phyloP scores from a whole-genome alignment of 2,888 invertebrate genomes.

The Microctonus hyperodae region DNA sequence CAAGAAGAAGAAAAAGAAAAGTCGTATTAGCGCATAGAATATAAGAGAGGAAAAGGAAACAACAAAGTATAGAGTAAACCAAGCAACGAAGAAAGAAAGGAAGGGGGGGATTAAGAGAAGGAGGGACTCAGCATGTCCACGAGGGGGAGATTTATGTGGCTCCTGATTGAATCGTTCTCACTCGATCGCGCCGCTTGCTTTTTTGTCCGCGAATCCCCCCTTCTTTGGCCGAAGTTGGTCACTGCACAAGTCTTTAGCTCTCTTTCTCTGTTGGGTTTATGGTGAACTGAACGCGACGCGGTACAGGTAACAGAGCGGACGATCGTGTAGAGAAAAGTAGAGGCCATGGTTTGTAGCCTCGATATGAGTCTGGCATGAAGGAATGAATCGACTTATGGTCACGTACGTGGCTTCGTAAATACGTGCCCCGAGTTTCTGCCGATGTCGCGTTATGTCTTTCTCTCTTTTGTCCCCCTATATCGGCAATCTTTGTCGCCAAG shows the following conservation, averaged over 20 bases:
- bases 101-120: constrained; percentile 22
- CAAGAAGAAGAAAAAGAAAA: constrained; percentile 24
- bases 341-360: background rate
- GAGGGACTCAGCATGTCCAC: constrained; percentile 54
- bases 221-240: constrained; percentile 38
- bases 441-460: constrained; percentile 12
- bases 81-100: constrained; percentile 15
- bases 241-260: constrained; percentile 8
- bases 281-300: constrained; percentile 25
- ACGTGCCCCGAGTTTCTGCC: constrained; percentile 27
- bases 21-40: too few species aligned
- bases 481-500: background rate
- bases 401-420: constrained; percentile 34
- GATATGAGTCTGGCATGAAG: constrained; percentile 5
- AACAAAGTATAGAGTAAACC: constrained; percentile 28
- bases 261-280: background rate
- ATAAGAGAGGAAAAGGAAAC: constrained; percentile 12
- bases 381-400: constrained; percentile 38
- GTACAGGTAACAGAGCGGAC: constrained; percentile 11
- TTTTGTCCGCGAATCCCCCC: constrained; percentile 51
- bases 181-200: constrained; percentile 63
- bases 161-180: constrained; percentile 64
- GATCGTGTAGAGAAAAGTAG: constrained; percentile 12
- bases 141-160: constrained; percentile 63
- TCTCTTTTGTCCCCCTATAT: background rate